Base-by-base conservation (phyloP, 2,888 invertebrate genomes). In the Stenodera caucasica region DNA sequence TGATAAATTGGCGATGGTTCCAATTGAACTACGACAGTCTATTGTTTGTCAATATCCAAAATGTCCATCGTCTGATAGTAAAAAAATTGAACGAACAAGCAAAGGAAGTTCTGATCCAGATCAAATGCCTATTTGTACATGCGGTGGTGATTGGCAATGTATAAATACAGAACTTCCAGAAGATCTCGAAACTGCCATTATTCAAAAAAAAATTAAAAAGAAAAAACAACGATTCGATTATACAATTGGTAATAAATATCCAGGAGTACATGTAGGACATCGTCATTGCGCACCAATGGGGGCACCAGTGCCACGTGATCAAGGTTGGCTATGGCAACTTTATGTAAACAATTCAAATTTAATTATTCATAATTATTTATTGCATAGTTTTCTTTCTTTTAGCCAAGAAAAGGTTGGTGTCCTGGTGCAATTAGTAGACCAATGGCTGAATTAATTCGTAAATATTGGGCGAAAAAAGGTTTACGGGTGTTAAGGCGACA, bases 281-380 rank as follows among this genome's bases (percentile, higher is more conserved):
- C 83, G 82, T 58, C 73, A 80, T 61, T 88, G 88, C 70, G 75
- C 84, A 1, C 73, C 79, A 26, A 81, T 82, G 0, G 82, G 82
- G 0, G 79, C 81, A 29, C 80, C 83, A 7, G 88, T 89, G 0
- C 89, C 89, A 0, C 77, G 82, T 0, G 78, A 82, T 49, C 88
- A 88, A 88, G 89, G 89, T 0, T 89, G 89, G 89, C 73, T 87
- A 29, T 89, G 89, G 89, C 86, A 80, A 63, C 68, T 74, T 32
- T 72, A 5, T 71, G 75, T 60, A 29, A 72, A 32, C 64, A 66
- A 4, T 60, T 78, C 45, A 76, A 74, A 70, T 77, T 76, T 67
- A 56, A 21, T 23, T 59, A 21, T 54, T 58, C 30, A 15, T 1
- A 23, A 40, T 5, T 15, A 23, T 45, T 4, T 29, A 32, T 29